A percentile compares a stretch with the other conserved stretches of the same genome.
These are phyloP conservation scores for Melikaiella ostensackeni DNA, from an alignment of 2,888 invertebrate species.

Conservation along the genomic window DNA sequence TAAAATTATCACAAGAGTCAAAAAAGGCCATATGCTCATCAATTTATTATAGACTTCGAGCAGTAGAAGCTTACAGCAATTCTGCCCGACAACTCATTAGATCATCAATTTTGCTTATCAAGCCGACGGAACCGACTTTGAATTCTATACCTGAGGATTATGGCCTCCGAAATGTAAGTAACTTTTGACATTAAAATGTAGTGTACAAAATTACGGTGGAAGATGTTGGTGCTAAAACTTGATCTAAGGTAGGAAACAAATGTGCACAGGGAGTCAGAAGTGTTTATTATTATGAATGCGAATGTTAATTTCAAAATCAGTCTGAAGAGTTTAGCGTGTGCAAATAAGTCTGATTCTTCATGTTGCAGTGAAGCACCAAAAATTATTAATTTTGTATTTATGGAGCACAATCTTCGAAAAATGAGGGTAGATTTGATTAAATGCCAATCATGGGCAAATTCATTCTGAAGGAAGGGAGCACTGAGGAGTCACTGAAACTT, in stretches of 20 bases:
- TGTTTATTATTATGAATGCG: too few species aligned
- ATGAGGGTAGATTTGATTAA: too few species aligned
- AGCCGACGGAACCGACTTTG: conserved; percentile 81
- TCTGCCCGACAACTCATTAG: conserved; percentile 78
- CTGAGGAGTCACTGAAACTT: too few species aligned
- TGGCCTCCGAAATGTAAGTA: conserved; percentile 77
- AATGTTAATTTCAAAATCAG: too few species aligned
- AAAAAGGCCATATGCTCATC: conserved; percentile 74
- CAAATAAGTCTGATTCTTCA: too few species aligned
- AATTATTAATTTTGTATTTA: too few species aligned
- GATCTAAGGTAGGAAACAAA: background rate
- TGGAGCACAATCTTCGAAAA: too few species aligned
- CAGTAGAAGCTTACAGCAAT: conserved; percentile 78
- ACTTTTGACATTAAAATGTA: background rate
- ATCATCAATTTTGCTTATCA: conserved; percentile 81
- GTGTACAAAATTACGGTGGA: background rate
- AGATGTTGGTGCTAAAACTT: background rate
- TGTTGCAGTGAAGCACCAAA: too few species aligned
- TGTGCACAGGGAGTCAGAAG: too few species aligned
- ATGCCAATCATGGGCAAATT: too few species aligned
- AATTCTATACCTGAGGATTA: conserved; percentile 82
- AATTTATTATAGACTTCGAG: conserved; percentile 80
- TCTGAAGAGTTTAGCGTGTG: too few species aligned
- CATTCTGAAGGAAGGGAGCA: too few species aligned
- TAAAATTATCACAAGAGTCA: conserved; percentile 70